These are phyloP conservation scores for Chaetops frenatus DNA, from an alignment of 2,113 vertebrate genomes.

Conservation along the genomic window DNA sequence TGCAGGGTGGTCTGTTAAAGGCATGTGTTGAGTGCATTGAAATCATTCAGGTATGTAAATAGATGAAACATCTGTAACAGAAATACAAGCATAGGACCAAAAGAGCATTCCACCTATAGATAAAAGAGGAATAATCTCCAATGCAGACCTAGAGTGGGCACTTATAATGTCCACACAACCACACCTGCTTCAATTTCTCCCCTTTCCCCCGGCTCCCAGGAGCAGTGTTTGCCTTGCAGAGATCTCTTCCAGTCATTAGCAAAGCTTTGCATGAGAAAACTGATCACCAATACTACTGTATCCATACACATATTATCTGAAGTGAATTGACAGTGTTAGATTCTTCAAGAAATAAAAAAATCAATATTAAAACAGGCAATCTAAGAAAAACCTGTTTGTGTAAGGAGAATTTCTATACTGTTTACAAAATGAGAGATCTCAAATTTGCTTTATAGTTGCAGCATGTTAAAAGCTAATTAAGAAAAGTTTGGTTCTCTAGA, in stretches of 20 bases:
- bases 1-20: not conserved
- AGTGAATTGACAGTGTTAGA: not conserved
- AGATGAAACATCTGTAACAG: not conserved
- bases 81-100: not conserved
- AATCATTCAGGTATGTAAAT: not conserved
- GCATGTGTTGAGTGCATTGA: not conserved
- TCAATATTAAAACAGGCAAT: not conserved
- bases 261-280: not conserved
- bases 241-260: not conserved
- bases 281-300: not conserved
- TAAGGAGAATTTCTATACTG: not conserved
- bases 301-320: not conserved
- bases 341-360: not conserved
- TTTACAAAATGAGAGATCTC: not conserved
- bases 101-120: not conserved
- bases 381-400: not conserved
- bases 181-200: not conserved
- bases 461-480: not conserved
- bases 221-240: not conserved
- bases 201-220: not conserved
- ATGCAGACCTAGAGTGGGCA: not conserved
- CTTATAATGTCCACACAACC: not conserved
- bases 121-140: not conserved
- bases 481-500: not conserved
- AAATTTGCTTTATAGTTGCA: not conserved